Evolutionary conservation across 2,113 vertebrate species (phyloP), one percentile per base, ranked within the genome.

Genomic region (Piaya cayana): DNA sequence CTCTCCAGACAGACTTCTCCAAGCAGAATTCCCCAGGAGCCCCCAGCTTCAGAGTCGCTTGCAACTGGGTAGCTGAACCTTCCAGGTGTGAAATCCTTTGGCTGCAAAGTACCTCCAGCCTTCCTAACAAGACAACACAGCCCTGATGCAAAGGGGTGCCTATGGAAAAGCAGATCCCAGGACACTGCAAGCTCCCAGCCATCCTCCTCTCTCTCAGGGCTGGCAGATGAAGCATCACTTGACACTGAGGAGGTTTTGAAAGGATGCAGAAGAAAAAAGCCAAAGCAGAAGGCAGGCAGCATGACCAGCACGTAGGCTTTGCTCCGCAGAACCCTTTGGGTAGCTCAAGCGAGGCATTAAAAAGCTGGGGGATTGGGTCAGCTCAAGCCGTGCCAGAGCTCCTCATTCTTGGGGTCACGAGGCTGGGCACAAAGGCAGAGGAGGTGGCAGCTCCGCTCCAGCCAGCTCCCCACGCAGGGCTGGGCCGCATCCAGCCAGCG

Each of bases 71-170:
- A 64, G 62, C 30, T 64, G 63, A 67, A 50, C 25, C 47, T 20
- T 7, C 22, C 45, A 6, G 14, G n/a, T 18, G 18, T 0, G 4
- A 64, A 11, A 15, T 5, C 18, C 20, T 68, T 15, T 3, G 74
- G 42, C 70, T 77, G 30, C 34, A 37, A 34, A 45, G 2, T 3
- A 14, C 1, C 71, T 13, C 88, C 79, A 53, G n/a, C n/a, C 65
- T 36, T 39, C 59, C 68, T 12, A 42, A 17, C 8, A 3, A 45
- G 12, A 9, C 55, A 59, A 8, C 25, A 9, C 45, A 17, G 12
- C 2, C 49, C 62, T 22, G 45, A 4, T 3, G 8, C 4, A 14
- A 34, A 0, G 29, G 34, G 14, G 17, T 2, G 34, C 11, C 26
- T 15, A 39, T 6, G 58, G 59, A 30, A 71, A 29, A 81, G n/a